Evolutionary conservation across 2,797 vertebrate genomes (phyloP).

Genomic region (Sebastes glaucus): DNA sequence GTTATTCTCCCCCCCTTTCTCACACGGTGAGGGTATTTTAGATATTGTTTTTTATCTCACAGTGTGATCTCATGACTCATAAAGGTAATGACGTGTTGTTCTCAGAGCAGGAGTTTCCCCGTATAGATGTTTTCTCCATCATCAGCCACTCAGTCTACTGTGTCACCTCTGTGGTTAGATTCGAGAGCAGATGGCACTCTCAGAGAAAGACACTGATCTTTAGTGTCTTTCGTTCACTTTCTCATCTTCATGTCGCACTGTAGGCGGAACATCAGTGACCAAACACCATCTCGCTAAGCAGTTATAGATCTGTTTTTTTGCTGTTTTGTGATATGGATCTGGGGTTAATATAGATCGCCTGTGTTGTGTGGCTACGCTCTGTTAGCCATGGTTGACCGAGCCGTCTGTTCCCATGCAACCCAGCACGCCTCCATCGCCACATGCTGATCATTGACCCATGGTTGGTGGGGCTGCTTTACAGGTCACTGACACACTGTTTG

Average conservation of each 20-base stretch:
- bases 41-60: neutral
- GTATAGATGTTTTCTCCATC: neutral
- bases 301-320: constrained; percentile 7
- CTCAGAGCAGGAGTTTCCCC: constrained; percentile 48
- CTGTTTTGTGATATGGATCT: constrained; percentile 49
- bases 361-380: constrained; percentile 32
- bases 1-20: neutral
- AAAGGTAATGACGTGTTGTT: neutral
- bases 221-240: neutral
- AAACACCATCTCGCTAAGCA: neutral
- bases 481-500: constrained; percentile 47
- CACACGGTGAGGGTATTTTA: neutral
- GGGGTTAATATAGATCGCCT: constrained; percentile 45
- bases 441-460: constrained; percentile 55
- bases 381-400: constrained; percentile 44
- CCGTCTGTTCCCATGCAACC: constrained; percentile 56
- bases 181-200: constrained; percentile 2
- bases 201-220: neutral
- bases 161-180: constrained; percentile 17
- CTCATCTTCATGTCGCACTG: neutral
- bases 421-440: constrained; percentile 39
- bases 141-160: neutral
- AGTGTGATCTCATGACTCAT: constrained; percentile 42
- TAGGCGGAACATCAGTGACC: neutral
- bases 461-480: constrained; percentile 32